Conservation (phyloP, 2,888 invertebrate genomes). For the Parascotia fuliginaria region DNA sequence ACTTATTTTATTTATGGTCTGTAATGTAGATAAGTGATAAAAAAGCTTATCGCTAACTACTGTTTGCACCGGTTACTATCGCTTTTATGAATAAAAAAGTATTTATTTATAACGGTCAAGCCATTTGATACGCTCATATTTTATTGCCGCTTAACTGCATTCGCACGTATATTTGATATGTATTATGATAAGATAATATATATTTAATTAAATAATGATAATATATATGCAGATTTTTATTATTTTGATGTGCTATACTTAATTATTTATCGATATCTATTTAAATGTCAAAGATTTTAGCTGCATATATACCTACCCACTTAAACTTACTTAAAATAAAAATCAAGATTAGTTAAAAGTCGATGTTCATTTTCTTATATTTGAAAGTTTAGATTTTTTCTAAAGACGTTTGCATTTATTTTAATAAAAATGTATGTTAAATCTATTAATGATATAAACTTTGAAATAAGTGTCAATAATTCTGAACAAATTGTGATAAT, state of each 20-base stretch:
- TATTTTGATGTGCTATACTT: conserved; percentile 10
- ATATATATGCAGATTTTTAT: conserved; percentile 9
- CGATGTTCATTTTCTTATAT: no score
- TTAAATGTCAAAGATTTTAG: not conserved
- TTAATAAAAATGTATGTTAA: no score
- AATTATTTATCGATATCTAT: not conserved
- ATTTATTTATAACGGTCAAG: conserved; percentile 20
- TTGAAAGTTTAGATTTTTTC: no score
- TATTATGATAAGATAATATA: conserved; percentile 25
- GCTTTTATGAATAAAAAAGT: not conserved
- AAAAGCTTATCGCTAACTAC: not conserved
- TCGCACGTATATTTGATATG: conserved; percentile 21
- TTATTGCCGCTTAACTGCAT: conserved; percentile 2
- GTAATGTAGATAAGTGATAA: no score
- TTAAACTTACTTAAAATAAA: no score
- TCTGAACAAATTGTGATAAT: no score
- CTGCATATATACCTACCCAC: not conserved
- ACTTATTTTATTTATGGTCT: no score
- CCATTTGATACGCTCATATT: conserved; percentile 24
- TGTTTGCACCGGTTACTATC: not conserved
- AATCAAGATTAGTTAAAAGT: no score
- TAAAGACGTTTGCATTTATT: no score
- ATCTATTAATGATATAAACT: no score
- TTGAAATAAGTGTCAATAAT: no score
- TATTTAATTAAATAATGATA: conserved; percentile 20